These are phyloP conservation scores for Dicerorhinus sumatrensis DNA, from an alignment of 2,113 vertebrate species.

Conservation along the genomic window DNA sequence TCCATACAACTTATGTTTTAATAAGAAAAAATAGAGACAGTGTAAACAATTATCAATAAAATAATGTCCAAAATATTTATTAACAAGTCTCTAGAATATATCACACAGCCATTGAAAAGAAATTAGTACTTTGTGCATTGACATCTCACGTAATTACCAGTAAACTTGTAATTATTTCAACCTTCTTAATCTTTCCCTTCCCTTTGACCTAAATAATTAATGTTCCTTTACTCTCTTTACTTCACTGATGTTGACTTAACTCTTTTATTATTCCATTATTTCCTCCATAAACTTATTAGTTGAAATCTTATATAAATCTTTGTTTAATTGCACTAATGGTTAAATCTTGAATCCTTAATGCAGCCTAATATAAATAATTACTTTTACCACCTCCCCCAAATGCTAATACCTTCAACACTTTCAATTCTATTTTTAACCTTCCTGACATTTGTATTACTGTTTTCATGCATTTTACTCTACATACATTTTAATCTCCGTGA, in stretches of 20 bases:
- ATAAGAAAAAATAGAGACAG: neutral
- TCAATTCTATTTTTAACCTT: neutral
- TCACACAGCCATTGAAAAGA: neutral
- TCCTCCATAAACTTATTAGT: too few relatives aligned
- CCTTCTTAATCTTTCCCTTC: neutral
- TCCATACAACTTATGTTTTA: neutral
- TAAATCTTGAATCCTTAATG: too few relatives aligned
- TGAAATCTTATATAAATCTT: too few relatives aligned
- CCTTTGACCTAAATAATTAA: neutral
- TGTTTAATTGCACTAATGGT: too few relatives aligned
- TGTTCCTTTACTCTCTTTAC: neutral
- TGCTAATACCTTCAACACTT: neutral
- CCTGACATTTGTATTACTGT: neutral
- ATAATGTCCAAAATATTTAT: neutral
- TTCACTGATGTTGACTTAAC: neutral
- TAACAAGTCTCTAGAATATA: neutral
- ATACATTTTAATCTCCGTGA: neutral
- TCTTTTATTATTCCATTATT: neutral
- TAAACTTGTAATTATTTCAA: neutral
- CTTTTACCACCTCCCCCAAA: neutral
- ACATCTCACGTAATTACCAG: neutral
- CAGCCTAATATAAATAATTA: neutral
- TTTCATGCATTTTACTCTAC: neutral
- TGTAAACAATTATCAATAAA: neutral
- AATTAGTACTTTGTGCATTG: neutral